Conservation (phyloP, 2,888 invertebrate species). For the Xestia rhomboidea region DNA sequence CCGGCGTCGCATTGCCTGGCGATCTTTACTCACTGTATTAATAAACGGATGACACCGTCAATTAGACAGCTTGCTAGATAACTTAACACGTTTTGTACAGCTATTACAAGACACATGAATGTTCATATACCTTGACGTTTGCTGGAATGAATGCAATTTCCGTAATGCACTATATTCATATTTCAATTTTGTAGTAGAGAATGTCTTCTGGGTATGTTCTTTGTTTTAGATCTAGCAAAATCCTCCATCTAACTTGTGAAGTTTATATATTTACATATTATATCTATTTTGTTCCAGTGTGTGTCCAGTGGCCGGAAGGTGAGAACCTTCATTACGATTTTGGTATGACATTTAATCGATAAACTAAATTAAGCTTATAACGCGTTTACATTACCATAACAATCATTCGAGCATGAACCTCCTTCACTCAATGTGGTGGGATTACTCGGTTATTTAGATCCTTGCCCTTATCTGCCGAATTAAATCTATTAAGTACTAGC, state of each 20-base stretch:
- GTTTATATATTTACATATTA: conserved; percentile 46
- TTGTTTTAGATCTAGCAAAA: conserved; percentile 78
- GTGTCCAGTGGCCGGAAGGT: conserved; percentile 98
- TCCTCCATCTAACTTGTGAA: conserved; percentile 16
- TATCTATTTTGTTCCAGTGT: conserved; percentile 93
- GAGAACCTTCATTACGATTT: conserved; percentile 82
- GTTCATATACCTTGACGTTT: conserved; percentile 77
- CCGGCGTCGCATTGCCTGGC: conserved; percentile 81
- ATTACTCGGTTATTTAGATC: conserved; percentile 83
- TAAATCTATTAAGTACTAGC: conserved; percentile 25
- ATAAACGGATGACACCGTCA: conserved; percentile 77
- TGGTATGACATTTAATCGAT: conserved; percentile 74
- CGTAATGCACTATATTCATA: conserved; percentile 82
- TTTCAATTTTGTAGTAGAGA: conserved; percentile 86
- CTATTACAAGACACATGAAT: conserved; percentile 71
- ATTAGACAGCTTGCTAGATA: conserved; percentile 84
- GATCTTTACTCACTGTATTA: conserved; percentile 70
- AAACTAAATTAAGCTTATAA: conserved; percentile 82
- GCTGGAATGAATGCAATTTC: conserved; percentile 85
- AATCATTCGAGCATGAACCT: conserved; percentile 88
- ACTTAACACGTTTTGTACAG: conserved; percentile 73
- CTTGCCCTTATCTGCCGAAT: conserved; percentile 60
- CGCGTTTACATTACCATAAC: conserved; percentile 87
- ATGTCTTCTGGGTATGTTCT: conserved; percentile 84
- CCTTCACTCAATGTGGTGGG: conserved; percentile 85